Evolutionary conservation across 2,888 invertebrate species (phyloP), one percentile per base, ranked within the genome.

Genomic region (Melolontha melolontha): DNA sequence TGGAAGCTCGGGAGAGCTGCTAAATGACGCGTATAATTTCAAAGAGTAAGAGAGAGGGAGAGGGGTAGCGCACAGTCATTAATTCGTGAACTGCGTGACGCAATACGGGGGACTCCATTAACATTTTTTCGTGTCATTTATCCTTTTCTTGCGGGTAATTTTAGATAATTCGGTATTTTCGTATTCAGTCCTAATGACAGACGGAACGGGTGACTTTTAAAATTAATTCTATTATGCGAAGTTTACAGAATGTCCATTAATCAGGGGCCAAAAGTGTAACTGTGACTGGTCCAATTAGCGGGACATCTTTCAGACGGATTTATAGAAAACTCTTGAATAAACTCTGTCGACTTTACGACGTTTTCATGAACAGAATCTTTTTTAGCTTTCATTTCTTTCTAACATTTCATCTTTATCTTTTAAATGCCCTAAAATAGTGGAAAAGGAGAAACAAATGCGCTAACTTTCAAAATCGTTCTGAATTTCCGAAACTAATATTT

Each of bases 71-170:
- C 39, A 34, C 47, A 17, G 73, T 73, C 78, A 74, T 79, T 78
- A 77, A 78, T 79, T 78, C 75, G 75, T 74, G 73, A 75, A 74
- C 72, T 72, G 72, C 73, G 72, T 72, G 73, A 68, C 75, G 73
- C 76, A 77, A 75, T 75, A 71, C 75, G 71, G 73, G 71, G 54
- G 67, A 79, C 77, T 78, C 78, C 78, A 80, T 80, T 79, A 80
- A 78, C 78, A 79, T 80, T 79, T 80, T 79, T 79, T 79, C 77
- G 77, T 76, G 72, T 77, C 79, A 79, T 80, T 80, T 79, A 76
- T 75, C 78, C 77, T 75, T 76, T 76, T 72, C 70, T 69, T 64
- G 67, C 51, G 64, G 64, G 40, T 42, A 50, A 62, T 54, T 67
- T 69, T 67, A 52, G 54, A 64, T 41, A 64, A 64, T 64, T 44